Evolutionary conservation across 2,797 vertebrate species (phyloP).

Genomic region (Notolepis coatsorum): DNA sequence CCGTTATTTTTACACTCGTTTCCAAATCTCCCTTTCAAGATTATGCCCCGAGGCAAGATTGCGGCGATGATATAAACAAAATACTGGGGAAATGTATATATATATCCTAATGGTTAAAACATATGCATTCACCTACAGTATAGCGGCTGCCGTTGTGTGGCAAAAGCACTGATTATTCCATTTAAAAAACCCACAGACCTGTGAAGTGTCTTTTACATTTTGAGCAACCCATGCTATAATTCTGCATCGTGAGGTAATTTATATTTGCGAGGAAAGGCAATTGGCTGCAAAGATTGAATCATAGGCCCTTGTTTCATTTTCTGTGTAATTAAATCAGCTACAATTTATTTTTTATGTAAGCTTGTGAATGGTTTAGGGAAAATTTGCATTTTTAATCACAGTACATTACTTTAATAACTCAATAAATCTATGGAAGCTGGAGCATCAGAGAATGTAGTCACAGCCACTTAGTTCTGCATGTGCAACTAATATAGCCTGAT

Average conservation of each 20-base stretch:
- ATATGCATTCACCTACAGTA: conserved; percentile 5
- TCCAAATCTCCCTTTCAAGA: conserved; percentile 32
- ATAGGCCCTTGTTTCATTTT: conserved; percentile 79
- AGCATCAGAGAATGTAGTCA: conserved; percentile 76
- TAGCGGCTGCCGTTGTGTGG: conserved; percentile 6
- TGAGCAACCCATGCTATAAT: conserved; percentile 61
- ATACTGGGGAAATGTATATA: conserved; percentile 20
- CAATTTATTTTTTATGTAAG: conserved; percentile 77
- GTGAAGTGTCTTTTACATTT: conserved; percentile 49
- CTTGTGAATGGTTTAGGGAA: conserved; percentile 72
- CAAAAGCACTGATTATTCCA: conserved; percentile 29
- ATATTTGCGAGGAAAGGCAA: conserved; percentile 66
- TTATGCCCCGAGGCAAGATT: conserved; percentile 34
- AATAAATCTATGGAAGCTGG: conserved; percentile 80
- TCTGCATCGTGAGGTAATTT: conserved; percentile 67
- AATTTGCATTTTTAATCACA: conserved; percentile 86
- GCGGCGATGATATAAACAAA: conserved; percentile 22
- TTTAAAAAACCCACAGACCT: conserved; percentile 8
- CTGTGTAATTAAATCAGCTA: conserved; percentile 83
- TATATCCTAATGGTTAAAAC: conserved; percentile 14
- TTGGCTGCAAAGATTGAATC: conserved; percentile 78
- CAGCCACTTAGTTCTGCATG: conserved; percentile 74
- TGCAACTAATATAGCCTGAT: conserved; percentile 69
- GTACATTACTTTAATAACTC: conserved; percentile 85
- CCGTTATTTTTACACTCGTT: conserved; percentile 5